Conservation (phyloP, 2,888 invertebrate species). For the Agrotis segetum region DNA sequence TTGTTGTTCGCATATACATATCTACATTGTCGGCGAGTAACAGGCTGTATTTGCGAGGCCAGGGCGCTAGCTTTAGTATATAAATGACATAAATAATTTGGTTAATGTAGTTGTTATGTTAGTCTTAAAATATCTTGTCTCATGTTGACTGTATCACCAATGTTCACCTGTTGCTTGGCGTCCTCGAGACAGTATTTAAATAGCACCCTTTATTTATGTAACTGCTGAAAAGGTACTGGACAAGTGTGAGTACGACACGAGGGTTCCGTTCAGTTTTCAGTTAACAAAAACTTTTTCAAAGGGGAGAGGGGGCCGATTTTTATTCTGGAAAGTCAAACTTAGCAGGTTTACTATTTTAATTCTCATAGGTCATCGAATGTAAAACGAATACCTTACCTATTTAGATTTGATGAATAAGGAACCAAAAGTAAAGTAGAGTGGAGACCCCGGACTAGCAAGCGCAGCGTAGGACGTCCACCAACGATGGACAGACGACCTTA, state of each 20-base stretch:
- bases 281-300: too few relatives aligned
- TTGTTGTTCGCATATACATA: too few relatives aligned
- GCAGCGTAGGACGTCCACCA: too few relatives aligned
- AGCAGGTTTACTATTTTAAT: neutral
- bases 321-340: neutral
- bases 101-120: neutral
- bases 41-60: too few relatives aligned
- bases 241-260: neutral
- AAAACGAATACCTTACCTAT: neutral
- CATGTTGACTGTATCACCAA: neutral
- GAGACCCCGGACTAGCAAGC: too few relatives aligned
- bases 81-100: conserved; percentile 5
- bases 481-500: too few relatives aligned
- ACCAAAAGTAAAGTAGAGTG: neutral
- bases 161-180: conserved; percentile 17
- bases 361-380: neutral
- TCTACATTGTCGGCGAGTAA: too few relatives aligned
- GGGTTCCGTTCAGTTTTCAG: too few relatives aligned
- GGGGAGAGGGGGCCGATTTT: too few relatives aligned
- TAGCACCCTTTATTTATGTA: conserved; percentile 7
- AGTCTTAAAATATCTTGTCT: conserved; percentile 21
- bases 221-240: neutral
- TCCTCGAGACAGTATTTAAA: conserved; percentile 16
- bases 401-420: neutral
- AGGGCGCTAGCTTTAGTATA: neutral